phyloP scores from a whole-genome alignment of 2,888 invertebrate species.

The Unio pictorum region DNA sequence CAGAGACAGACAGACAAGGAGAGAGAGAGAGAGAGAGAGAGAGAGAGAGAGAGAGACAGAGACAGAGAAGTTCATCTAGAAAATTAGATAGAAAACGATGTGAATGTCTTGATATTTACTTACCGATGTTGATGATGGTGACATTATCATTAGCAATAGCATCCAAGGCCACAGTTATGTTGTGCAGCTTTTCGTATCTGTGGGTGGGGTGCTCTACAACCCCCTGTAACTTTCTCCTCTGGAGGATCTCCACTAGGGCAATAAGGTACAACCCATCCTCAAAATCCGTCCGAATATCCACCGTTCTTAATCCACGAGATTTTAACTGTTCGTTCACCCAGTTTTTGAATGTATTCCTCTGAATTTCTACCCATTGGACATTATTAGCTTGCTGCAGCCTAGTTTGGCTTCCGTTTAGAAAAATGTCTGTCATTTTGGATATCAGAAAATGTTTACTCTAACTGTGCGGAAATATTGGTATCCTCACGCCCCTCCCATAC shows the following conservation, averaged over 20 bases:
- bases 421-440: conserved; percentile 7
- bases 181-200: conserved; percentile 96
- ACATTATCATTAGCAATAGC: conserved; percentile 96
- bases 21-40: too few relatives aligned
- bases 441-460: too few relatives aligned
- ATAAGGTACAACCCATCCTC: conserved; percentile 93
- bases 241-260: conserved; percentile 91
- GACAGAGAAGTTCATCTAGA: too few relatives aligned
- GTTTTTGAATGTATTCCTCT: conserved; percentile 87
- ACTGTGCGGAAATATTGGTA: too few relatives aligned
- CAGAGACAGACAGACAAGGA: too few relatives aligned
- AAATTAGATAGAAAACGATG: too few relatives aligned
- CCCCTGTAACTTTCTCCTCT: conserved; percentile 77
- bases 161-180: conserved; percentile 93
- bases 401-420: conserved; percentile 21
- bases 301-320: conserved; percentile 75
- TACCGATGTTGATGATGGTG: conserved; percentile 97
- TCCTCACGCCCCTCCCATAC: too few relatives aligned
- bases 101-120: conserved; percentile 15
- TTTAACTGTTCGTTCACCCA: conserved; percentile 89
- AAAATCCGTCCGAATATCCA: conserved; percentile 90
- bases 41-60: too few relatives aligned
- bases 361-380: conserved; percentile 86
- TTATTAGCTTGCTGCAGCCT: conserved; percentile 86
- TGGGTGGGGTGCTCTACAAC: conserved; percentile 86